These are phyloP conservation scores for Drosophila phalerata DNA, from an alignment of 2,888 invertebrate genomes.

Conservation along the genomic window DNA sequence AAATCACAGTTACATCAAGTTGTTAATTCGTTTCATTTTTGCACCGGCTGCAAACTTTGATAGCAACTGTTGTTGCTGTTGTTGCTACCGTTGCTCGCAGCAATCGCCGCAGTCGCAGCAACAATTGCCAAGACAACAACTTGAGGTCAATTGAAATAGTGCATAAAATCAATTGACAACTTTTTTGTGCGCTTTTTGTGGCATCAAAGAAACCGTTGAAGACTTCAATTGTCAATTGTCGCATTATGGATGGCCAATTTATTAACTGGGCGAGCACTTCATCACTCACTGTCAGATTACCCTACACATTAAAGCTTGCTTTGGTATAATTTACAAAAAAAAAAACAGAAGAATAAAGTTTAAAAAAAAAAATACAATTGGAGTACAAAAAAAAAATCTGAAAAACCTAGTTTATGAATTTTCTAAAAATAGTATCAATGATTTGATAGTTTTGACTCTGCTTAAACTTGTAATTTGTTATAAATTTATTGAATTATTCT, in stretches of 20 bases:
- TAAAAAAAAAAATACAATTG: too few relatives aligned
- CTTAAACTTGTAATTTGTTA: too few relatives aligned
- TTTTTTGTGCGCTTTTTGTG: constrained; percentile 63
- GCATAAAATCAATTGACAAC: constrained; percentile 84
- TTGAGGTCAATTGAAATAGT: constrained; percentile 80
- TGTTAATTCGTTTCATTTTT: constrained; percentile 82
- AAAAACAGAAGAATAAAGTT: too few relatives aligned
- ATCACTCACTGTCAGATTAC: constrained; percentile 56
- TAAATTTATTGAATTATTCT: too few relatives aligned
- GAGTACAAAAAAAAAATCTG: too few relatives aligned
- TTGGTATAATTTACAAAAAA: too few relatives aligned
- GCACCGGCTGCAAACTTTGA: constrained; percentile 69
- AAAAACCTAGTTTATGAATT: too few relatives aligned
- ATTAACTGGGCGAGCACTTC: constrained; percentile 56
- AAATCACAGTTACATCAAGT: constrained; percentile 81
- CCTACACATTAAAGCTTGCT: background rate
- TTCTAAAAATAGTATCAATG: too few relatives aligned
- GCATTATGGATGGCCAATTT: constrained; percentile 72
- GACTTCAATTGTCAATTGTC: constrained; percentile 65
- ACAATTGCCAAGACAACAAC: constrained; percentile 34
- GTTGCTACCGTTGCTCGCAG: constrained; percentile 71
- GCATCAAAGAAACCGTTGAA: constrained; percentile 45
- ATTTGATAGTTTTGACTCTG: too few relatives aligned
- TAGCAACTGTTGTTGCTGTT: constrained; percentile 40
- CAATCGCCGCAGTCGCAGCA: constrained; percentile 44